Base-by-base conservation (phyloP, 1,140 invertebrate genomes). In the Monomorium pharaonis region DNA sequence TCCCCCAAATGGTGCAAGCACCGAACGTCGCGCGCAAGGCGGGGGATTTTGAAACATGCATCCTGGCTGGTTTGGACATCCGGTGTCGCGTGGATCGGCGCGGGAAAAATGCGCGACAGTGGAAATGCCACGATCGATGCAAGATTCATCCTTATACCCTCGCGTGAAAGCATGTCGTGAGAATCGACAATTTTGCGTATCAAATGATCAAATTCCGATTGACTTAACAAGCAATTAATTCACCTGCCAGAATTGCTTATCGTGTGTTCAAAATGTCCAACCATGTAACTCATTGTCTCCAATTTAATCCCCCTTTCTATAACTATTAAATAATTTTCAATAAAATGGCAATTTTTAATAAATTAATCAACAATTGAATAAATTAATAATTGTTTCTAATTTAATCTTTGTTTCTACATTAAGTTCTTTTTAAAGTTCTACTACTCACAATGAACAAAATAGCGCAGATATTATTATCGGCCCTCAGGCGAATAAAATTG, bases 31-130 rank as follows among this genome's bases (percentile, higher is more conserved):
- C 33, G 18, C 24, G 58, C n/a, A n/a, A 30, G 10, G 21, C n/a
- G 16, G 33, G 42, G 16, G 9, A 33, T 44, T 44, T 77, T 62
- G 0, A 63, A 77, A 47, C 0, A 7, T 4, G 21, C 42, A n/a
- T 62, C 54, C n/a, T 12, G 18, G 3, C 70, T 18, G n/a, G 18
- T 9, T 27, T 49, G 12, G 30, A 54, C 42, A 44, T 67, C 63
- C 63, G 51, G 30, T 56, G 72, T 54, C 30, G 51, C 30, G 63
- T 21, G 33, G 9, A 5, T 67, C 63, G 51, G 21, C 72, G 72
- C 51, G 72, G 72, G 72, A 67, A 75, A n/a, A 75, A 42, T 24
- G 16, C 44, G 44, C 24, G 67, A 70, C 21, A 47, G 27, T 27
- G 67, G 3, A 70, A n/a, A 18, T 9, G 33, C 2, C 10, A 12